These are phyloP conservation scores for Octonoba sinensis DNA, from an alignment of 2,888 invertebrate species.

Conservation along the genomic window DNA sequence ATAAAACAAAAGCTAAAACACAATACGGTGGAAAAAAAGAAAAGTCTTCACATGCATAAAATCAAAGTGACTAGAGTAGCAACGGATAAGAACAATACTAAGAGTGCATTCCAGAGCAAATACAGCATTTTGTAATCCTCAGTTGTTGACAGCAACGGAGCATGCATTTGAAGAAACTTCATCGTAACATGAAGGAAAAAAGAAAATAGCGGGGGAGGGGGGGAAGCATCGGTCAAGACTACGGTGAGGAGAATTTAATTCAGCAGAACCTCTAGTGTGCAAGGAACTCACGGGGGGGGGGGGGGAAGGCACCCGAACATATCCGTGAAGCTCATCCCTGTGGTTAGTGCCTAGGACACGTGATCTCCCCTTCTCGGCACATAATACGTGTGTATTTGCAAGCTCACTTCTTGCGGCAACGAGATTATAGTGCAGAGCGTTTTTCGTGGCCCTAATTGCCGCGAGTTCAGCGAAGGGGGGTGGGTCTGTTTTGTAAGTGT, in stretches of 20 bases:
- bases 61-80: conserved; percentile 19
- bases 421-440: conserved; percentile 50
- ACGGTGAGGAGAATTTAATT: conserved; percentile 22
- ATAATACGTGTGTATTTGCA: conserved; percentile 32
- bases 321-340: conserved; percentile 50
- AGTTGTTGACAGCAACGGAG: no score
- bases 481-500: conserved; percentile 50
- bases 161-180: no score
- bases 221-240: conserved; percentile 15
- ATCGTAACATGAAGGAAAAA: background rate
- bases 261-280: background rate
- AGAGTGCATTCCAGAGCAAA: background rate
- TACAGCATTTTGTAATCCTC: background rate
- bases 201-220: background rate
- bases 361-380: conserved; percentile 30
- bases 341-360: conserved; percentile 34
- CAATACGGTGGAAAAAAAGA: no score
- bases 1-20: no score
- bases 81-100: conserved; percentile 1
- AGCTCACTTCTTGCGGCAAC: conserved; percentile 43
- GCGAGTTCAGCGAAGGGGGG: conserved; percentile 41
- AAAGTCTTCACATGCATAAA: conserved; percentile 9
- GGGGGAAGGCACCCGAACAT: conserved; percentile 22
- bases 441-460: conserved; percentile 57
- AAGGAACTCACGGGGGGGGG: background rate